Evolutionary conservation across 2,797 vertebrate species (phyloP).

Genomic region (Denticeps clupeoides): DNA sequence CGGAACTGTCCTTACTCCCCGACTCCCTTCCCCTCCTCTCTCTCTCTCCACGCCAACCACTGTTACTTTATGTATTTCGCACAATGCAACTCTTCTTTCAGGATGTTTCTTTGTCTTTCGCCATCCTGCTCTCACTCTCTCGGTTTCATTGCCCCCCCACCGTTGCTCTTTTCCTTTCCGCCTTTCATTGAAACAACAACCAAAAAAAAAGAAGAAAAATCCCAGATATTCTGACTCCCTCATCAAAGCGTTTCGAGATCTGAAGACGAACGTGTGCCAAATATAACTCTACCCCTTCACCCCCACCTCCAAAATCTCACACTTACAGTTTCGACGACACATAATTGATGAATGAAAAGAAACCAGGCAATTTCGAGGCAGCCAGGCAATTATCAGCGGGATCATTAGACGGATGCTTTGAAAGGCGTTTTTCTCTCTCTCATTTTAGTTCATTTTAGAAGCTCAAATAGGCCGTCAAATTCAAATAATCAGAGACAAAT

Average conservation of each 20-base stretch:
- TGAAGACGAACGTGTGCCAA: slow-evolving; percentile 44
- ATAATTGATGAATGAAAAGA: slow-evolving; percentile 45
- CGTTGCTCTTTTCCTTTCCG: too few species aligned
- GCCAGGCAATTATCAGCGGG: slow-evolving; percentile 40
- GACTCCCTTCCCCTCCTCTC: neutral
- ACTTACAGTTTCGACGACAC: slow-evolving; percentile 32
- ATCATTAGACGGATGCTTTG: slow-evolving; percentile 33
- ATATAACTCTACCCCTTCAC: slow-evolving; percentile 24
- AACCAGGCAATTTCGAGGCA: slow-evolving; percentile 35
- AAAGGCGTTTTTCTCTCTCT: slow-evolving; percentile 1
- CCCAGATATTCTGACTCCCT: slow-evolving; percentile 15
- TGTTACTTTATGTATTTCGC: neutral
- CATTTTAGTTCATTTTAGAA: slow-evolving; percentile 37
- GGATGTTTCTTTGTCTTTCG: neutral
- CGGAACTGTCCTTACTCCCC: slow-evolving; percentile 22
- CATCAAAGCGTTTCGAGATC: slow-evolving; percentile 34
- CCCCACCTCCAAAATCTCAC: slow-evolving; percentile 27
- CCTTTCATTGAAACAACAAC: neutral
- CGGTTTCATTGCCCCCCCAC: too few species aligned
- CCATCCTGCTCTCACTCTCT: neutral
- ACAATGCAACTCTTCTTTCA: too few species aligned
- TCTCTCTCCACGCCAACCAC: neutral
- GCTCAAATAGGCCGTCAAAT: slow-evolving; percentile 33
- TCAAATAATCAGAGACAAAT: slow-evolving; percentile 16
- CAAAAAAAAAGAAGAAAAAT: slow-evolving; percentile 7